Conservation (phyloP, 37 sponge, comb jelly and placozoan species). For the Tethya wilhelma region DNA sequence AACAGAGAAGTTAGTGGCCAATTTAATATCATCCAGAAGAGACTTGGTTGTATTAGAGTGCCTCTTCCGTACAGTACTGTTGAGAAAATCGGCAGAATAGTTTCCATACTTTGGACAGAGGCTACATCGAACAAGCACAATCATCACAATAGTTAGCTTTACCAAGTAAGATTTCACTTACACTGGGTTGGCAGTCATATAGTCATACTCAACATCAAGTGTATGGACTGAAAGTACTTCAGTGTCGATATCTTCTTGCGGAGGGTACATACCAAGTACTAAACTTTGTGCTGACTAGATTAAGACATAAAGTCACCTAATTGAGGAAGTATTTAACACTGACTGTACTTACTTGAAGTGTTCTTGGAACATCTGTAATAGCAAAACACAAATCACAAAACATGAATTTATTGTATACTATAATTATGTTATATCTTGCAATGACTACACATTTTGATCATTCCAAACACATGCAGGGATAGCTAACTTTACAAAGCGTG, state of each 20-base stretch:
- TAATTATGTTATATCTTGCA: not conserved
- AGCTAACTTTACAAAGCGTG: too few species aligned
- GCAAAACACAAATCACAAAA: too few species aligned
- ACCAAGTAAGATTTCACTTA: too few species aligned
- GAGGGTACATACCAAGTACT: conserved; percentile 54
- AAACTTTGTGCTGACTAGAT: conserved; percentile 41
- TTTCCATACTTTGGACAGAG: conserved; percentile 42
- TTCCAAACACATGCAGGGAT: too few species aligned
- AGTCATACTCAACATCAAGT: conserved; percentile 18
- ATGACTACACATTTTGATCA: too few species aligned
- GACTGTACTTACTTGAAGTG: conserved; percentile 5
- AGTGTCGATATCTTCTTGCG: not conserved
- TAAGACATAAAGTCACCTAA: not conserved
- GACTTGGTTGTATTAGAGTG: conserved; percentile 32
- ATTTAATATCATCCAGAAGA: conserved; percentile 18
- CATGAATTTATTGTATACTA: too few species aligned
- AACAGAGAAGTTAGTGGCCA: conserved; percentile 21
- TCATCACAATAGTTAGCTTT: not conserved
- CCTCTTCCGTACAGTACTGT: conserved; percentile 12
- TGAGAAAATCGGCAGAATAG: conserved; percentile 8
- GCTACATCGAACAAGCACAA: not conserved
- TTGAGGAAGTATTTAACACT: not conserved
- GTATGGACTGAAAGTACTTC: conserved; percentile 25
- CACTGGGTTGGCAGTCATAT: conserved; percentile 34
- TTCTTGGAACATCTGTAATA: conserved; percentile 33